Evolutionary conservation across 1,140 invertebrate species (phyloP), one percentile per base, ranked within the genome.

Genomic region (Euschistus heros): DNA sequence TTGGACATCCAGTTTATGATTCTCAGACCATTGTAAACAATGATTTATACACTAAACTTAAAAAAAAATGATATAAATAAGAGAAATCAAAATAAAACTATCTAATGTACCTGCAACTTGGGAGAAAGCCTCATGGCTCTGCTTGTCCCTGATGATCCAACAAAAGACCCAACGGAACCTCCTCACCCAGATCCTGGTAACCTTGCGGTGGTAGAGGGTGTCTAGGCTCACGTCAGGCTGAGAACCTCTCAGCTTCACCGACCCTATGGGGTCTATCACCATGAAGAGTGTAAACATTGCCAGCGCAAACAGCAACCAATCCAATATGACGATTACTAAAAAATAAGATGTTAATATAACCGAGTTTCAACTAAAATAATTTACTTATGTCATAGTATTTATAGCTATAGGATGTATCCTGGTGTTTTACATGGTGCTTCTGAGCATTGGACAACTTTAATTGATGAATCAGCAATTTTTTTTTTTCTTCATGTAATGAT

Each of bases 221-320:
- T 79, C 77, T 2, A 73, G 63, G 0, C 73, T 75, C 26, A 69
- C 63, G 46, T 72, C 71, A 0, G 69, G 66, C 14, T 70, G 67
- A 13, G 65, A 54, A 0, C 68, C 69, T 14, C 79, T 84, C 15
- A 84, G 77, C 68, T 85, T 82, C 33, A 85, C 78, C 0, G 86
- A 85, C 0, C 87, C 89, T 24, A 91, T 74, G 0, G 89, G 88
- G 73, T 92, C 89, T 74, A 92, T 91, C 1, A 91, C 83, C 69
- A 92, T 76, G 4, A 85, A 83, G 18, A 92, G 77, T 0, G 85
- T 86, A 62, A 91, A 82, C 22, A 92, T 76, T 0, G 88, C 84
- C 1, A 89, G 75, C 0, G 83, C 83, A 54, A 89, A 80, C 24
- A 91, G 76, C 24, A 87, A 80, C 90, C 90, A 93, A 71, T 89